Evolutionary conservation across 2,797 vertebrate genomes (phyloP).

Genomic region (Hipposideros larvatus): DNA sequence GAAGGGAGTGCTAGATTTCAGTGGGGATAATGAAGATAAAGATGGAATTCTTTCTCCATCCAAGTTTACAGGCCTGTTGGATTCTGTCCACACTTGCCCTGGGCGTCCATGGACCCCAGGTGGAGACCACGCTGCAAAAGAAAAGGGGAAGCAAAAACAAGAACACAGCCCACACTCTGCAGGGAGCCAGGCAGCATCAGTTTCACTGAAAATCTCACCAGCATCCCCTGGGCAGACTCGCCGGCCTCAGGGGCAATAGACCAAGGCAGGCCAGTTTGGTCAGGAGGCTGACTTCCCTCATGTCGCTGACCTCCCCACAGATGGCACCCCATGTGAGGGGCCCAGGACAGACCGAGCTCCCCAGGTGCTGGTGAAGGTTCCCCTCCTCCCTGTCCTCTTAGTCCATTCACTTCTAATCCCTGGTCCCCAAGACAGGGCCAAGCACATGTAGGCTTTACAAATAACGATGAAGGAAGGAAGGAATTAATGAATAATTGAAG

Average conservation of each 20-base stretch:
- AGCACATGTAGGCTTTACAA: background rate
- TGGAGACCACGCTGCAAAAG: background rate
- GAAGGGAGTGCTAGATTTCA: background rate
- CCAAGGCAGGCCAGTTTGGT: background rate
- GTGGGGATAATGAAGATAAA: background rate
- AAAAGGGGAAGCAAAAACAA: background rate
- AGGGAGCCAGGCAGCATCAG: rapidly evolving
- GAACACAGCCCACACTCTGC: background rate
- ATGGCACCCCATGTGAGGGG: rapidly evolving
- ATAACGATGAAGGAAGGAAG: background rate
- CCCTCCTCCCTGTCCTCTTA: background rate
- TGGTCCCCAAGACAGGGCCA: background rate
- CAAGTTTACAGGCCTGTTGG: background rate
- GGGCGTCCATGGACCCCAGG: background rate
- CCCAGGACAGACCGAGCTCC: background rate
- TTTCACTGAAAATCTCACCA: background rate
- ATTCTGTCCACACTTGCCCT: background rate
- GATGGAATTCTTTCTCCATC: background rate
- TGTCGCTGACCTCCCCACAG: background rate
- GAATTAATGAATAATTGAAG: background rate
- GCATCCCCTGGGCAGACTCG: background rate
- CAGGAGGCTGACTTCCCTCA: background rate
- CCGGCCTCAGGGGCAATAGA: background rate
- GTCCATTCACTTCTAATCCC: background rate
- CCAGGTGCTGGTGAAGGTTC: background rate